Evolutionary conservation across 2,113 vertebrate genomes (phyloP).

Genomic region (Osmerus eperlanus): DNA sequence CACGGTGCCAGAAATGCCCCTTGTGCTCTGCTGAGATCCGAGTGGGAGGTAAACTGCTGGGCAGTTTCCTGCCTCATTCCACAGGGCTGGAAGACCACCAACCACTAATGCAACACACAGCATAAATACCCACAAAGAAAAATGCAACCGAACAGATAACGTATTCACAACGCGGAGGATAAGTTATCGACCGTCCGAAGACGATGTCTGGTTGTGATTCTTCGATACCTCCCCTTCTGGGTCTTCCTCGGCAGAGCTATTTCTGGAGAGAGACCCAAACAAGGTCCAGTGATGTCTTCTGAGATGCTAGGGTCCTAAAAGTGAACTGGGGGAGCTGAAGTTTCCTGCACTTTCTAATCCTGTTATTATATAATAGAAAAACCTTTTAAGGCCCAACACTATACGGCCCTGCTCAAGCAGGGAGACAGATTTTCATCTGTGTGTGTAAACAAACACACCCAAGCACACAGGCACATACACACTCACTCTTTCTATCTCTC

Average conservation of each 20-base stretch:
- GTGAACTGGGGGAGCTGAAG: neutral
- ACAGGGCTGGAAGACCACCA: neutral
- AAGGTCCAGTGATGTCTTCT: no score
- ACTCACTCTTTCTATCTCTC: neutral
- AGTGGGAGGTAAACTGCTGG: conserved; percentile 23
- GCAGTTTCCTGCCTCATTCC: neutral
- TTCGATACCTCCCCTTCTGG: neutral
- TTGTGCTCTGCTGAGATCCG: conserved; percentile 27
- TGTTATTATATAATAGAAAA: neutral
- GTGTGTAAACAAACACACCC: conserved; percentile 11
- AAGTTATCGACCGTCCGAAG: neutral
- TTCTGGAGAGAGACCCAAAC: no score
- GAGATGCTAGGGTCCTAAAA: neutral
- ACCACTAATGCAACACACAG: neutral
- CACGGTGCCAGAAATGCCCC: conserved; percentile 33
- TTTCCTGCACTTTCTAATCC: neutral
- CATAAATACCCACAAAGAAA: neutral
- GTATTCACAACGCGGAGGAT: neutral
- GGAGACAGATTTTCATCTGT: neutral
- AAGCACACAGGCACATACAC: conserved; percentile 15
- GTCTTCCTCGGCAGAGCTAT: no score
- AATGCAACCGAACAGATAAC: neutral
- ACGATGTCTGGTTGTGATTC: neutral
- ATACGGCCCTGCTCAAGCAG: neutral
- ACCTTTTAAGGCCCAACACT: conserved; percentile 4